These are phyloP conservation scores for Strigamia transsilvanica DNA, from an alignment of 2,888 invertebrate species.

Conservation along the genomic window DNA sequence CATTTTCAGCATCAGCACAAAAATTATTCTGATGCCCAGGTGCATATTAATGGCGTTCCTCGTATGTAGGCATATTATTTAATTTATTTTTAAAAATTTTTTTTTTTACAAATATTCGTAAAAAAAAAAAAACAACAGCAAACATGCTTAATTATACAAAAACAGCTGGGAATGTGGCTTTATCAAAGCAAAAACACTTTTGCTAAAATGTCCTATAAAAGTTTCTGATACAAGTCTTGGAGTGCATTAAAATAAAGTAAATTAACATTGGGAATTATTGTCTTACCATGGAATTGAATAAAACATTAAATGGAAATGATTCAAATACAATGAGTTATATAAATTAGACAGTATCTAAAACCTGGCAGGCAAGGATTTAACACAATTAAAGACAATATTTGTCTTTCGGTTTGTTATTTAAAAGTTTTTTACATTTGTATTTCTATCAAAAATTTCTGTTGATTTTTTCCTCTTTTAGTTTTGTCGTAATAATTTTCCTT, in stretches of 20 bases:
- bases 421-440: slow-evolving; percentile 44
- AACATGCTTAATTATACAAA: slow-evolving; percentile 45
- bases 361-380: slow-evolving; percentile 41
- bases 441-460: slow-evolving; percentile 41
- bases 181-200: slow-evolving; percentile 30
- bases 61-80: not conserved
- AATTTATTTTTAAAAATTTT: not conserved
- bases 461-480: not conserved
- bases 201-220: slow-evolving; percentile 39
- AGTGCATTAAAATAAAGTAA: slow-evolving; percentile 7
- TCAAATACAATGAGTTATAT: slow-evolving; percentile 10
- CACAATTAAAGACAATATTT: slow-evolving; percentile 17
- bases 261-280: not conserved
- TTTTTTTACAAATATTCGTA: slow-evolving; percentile 34
- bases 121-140: slow-evolving; percentile 46
- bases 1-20: slow-evolving; percentile 11
- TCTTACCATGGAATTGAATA: not conserved
- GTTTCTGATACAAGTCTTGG: slow-evolving; percentile 1
- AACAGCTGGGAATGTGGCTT: slow-evolving; percentile 23
- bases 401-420: slow-evolving; percentile 2
- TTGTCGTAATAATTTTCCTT: slow-evolving; percentile 1
- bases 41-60: slow-evolving; percentile 22
- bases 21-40: slow-evolving; percentile 29
- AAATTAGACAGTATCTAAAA: slow-evolving; percentile 28
- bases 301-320: slow-evolving; percentile 10